Conservation (phyloP, 2,888 invertebrate genomes). For the Cotesia congregata region DNA sequence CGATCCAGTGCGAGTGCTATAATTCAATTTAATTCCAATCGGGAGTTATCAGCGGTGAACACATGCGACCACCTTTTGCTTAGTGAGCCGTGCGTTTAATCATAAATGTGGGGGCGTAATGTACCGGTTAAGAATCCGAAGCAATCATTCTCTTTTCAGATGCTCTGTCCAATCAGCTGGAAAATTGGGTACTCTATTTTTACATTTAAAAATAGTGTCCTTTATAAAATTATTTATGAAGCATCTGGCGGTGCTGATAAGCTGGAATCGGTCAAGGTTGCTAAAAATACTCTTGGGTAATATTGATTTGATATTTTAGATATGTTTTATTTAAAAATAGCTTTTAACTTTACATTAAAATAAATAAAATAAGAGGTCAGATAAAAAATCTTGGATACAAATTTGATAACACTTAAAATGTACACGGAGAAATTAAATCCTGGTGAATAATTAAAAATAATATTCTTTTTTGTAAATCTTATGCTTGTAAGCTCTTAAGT, state of each 20-base stretch:
- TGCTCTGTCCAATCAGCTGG: conserved; percentile 10
- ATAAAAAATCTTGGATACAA: too few species aligned
- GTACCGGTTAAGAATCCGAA: conserved; percentile 23
- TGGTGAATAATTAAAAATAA: too few species aligned
- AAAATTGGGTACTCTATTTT: conserved; percentile 26
- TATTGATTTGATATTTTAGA: too few species aligned
- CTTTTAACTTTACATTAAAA: neutral
- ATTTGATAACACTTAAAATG: too few species aligned
- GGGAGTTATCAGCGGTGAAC: conserved; percentile 65
- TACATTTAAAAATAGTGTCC: neutral
- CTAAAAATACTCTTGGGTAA: neutral
- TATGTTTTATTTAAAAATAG: neutral
- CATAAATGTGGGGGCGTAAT: neutral
- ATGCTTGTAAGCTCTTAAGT: neutral
- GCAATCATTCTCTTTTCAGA: neutral
- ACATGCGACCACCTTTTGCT: conserved; percentile 59
- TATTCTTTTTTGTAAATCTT: too few species aligned
- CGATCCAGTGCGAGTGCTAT: conserved; percentile 41
- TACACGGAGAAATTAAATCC: too few species aligned
- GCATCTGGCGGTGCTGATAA: neutral
- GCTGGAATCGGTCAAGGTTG: neutral
- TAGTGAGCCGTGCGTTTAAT: neutral
- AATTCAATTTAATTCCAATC: conserved; percentile 67
- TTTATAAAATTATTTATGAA: neutral
- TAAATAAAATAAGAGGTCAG: neutral